phyloP scores from a whole-genome alignment of 1,140 invertebrate species.

The Psix sp. region DNA sequence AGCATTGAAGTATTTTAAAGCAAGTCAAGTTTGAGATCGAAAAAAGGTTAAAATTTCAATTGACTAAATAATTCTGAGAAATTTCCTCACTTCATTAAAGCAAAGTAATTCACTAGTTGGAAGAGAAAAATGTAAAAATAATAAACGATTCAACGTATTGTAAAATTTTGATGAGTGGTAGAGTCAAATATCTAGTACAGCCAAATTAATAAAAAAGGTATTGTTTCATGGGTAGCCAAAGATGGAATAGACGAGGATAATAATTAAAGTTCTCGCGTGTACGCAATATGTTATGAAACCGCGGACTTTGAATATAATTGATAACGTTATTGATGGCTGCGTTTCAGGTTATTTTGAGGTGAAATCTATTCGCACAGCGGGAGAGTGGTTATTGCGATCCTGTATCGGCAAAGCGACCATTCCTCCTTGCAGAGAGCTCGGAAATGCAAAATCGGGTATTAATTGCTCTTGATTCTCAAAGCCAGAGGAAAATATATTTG shows the following conservation, averaged over 20 bases:
- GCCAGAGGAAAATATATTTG: slow-evolving; percentile 57
- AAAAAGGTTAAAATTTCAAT: too few relatives aligned
- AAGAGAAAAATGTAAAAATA: too few relatives aligned
- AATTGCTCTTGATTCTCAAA: slow-evolving; percentile 61
- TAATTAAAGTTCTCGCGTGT: slow-evolving; percentile 22
- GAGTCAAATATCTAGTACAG: too few relatives aligned
- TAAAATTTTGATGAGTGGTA: too few relatives aligned
- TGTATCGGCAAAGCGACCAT: slow-evolving; percentile 52
- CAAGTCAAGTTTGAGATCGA: too few relatives aligned
- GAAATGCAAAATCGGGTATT: slow-evolving; percentile 60
- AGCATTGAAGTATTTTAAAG: too few relatives aligned
- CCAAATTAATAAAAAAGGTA: too few relatives aligned
- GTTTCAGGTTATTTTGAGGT: slow-evolving; percentile 44
- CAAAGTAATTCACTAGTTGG: too few relatives aligned
- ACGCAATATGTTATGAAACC: slow-evolving; percentile 34
- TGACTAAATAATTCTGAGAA: too few relatives aligned
- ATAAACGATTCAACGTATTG: too few relatives aligned
- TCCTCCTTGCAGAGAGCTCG: slow-evolving; percentile 47
- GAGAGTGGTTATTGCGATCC: slow-evolving; percentile 50
- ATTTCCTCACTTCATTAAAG: too few relatives aligned
- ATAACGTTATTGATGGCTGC: slow-evolving; percentile 46
- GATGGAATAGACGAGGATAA: background rate
- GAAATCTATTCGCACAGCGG: slow-evolving; percentile 31
- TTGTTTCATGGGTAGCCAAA: too few relatives aligned
- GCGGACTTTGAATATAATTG: slow-evolving; percentile 52